Base-by-base conservation (phyloP, 2,113 vertebrate species). In the Cyprinus carpio region DNA sequence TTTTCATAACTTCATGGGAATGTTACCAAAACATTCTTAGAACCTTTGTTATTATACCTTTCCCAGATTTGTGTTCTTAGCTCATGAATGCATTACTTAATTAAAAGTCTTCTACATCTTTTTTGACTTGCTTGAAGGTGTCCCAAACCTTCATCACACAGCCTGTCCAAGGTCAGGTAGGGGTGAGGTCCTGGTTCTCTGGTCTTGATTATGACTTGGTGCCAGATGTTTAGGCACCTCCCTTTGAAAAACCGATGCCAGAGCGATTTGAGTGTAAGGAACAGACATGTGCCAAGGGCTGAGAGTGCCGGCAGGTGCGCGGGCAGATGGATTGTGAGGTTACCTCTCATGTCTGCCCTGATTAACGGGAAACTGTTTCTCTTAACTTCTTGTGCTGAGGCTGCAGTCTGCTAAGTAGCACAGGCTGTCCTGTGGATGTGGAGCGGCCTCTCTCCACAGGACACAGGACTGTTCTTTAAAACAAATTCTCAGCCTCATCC, bases 331-430 rank as follows among this genome's bases (percentile, higher is more conserved):
- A 88, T 80, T 69, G 83, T 46, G 75, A 87, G 88, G 89, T 91
- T 87, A 91, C 34, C 62, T 74, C 69, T 71, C 64, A 51, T 81
- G 81, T 88, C 86, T 89, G 89, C 64, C 85, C 89, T 92, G 87
- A 91, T 89, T 91, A 90, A 87, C 80, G 29, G 64, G 54, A 89
- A 88, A 87, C 75, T 49, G 79, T 88, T 87, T 87, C 80, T 86
- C 84, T 82, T 86, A 88, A 86, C 79, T 88, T 84, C 87, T 81
- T 85, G 67, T 87, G 89, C 87, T 89, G 88, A 89, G 85, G 67
- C 65, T 81, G 83, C 84, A 88, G 75, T 81, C 75, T 83, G 49
- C 65, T 85, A 87, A 90, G 87, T 87, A 90, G 87, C 85, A 90
- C 85, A 90, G 56, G 49, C 65, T 85, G 56, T 85, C 81, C 72